Evolutionary conservation across 92 coral and sea anemone species (phyloP).

Genomic region (Paragorgia papillata): DNA sequence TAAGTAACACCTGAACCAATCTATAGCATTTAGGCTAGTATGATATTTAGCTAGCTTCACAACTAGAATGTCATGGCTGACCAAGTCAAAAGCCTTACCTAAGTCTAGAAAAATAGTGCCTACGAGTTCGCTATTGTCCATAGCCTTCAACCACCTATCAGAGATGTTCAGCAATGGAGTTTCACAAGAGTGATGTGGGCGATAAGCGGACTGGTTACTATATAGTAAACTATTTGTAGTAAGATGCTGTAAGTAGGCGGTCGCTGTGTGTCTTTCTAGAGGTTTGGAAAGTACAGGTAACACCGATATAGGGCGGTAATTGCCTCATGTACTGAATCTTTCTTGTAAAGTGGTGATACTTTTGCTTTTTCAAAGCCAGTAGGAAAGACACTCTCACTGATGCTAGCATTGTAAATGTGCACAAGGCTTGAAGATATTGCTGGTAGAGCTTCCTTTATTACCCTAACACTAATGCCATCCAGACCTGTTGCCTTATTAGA

Average conservation of each 20-base stretch:
- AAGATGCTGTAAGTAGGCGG: conserved; percentile 26
- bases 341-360: conserved; percentile 45
- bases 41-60: conserved; percentile 58
- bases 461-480: background rate
- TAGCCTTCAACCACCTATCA: conserved; percentile 56
- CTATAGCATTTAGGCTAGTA: conserved; percentile 22
- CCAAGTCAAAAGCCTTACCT: conserved; percentile 54
- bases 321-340: conserved; percentile 29
- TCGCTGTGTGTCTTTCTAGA: conserved; percentile 50
- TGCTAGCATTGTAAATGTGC: conserved; percentile 43
- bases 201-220: conserved; percentile 46
- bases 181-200: no score
- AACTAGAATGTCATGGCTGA: conserved; percentile 46
- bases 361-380: conserved; percentile 43
- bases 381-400: conserved; percentile 34
- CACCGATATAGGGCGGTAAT: conserved; percentile 48
- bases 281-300: conserved; percentile 48
- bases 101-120: conserved; percentile 50
- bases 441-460: background rate
- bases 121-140: conserved; percentile 56
- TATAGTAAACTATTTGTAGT: conserved; percentile 20
- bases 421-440: conserved; percentile 17
- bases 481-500: background rate
- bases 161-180: conserved; percentile 45
- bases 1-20: conserved; percentile 51